A percentile compares a stretch with the other conserved stretches of the same genome.
Evolutionary conservation across 2,888 invertebrate species (phyloP).

Genomic region (Proisotoma minuta): DNA sequence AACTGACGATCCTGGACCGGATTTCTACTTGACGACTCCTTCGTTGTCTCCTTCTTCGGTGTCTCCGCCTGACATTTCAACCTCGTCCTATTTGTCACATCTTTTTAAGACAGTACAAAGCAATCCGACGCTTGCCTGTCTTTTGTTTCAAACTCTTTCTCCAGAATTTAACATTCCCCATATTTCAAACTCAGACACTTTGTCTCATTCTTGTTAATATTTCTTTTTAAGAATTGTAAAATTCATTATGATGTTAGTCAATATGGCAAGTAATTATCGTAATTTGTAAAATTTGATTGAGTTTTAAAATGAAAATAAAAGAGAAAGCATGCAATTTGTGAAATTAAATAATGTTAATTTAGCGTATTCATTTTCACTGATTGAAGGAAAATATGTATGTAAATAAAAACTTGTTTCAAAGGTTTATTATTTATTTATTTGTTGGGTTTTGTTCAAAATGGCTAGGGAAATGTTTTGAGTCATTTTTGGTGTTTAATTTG

Average conservation of each 20-base stretch:
- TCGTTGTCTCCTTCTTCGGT: slow-evolving; percentile 11
- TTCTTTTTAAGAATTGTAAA: background rate
- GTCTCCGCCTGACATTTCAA: slow-evolving; percentile 14
- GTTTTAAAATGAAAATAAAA: background rate
- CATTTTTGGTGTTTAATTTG: slow-evolving; percentile 46
- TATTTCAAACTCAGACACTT: background rate
- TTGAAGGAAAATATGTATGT: too few species aligned
- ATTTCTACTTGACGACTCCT: slow-evolving; percentile 11
- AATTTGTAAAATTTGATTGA: background rate
- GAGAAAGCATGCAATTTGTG: background rate
- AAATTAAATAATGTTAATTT: too few species aligned
- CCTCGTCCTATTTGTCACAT: slow-evolving; percentile 35
- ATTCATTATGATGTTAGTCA: too few species aligned
- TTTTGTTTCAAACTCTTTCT: slow-evolving; percentile 35
- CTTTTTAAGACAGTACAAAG: slow-evolving; percentile 36
- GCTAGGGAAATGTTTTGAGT: slow-evolving; percentile 19
- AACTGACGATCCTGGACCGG: slow-evolving; percentile 3
- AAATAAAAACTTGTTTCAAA: too few species aligned
- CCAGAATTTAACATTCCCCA: slow-evolving; percentile 20
- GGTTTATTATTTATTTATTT: too few species aligned
- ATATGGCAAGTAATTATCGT: too few species aligned
- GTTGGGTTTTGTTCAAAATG: background rate
- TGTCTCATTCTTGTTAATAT: background rate
- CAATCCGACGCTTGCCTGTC: slow-evolving; percentile 40
- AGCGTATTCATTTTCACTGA: too few species aligned